Percentiles rank a stretch among this genome's conserved stretches.
phyloP scores from a whole-genome alignment of 2,113 vertebrate species.

The Ptilonorhynchus violaceus region DNA sequence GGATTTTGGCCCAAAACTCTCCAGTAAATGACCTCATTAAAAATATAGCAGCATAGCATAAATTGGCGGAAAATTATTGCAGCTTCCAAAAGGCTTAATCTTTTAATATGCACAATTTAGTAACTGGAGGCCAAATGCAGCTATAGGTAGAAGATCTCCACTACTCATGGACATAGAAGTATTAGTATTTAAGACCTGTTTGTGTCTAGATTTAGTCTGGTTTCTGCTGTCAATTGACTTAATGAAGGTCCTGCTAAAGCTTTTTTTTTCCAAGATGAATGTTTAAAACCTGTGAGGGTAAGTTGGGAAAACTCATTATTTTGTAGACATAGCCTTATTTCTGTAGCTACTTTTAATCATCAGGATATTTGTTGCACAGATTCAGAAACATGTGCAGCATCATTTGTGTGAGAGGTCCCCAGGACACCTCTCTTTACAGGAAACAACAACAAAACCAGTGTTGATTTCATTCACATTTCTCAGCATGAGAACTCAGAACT shows the following conservation, averaged over 20 bases:
- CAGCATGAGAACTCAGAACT: neutral
- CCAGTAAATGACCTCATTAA: conserved; percentile 37
- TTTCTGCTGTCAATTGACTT: neutral
- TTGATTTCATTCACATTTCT: neutral
- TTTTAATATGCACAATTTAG: neutral
- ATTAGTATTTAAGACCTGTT: neutral
- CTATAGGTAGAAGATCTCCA: neutral
- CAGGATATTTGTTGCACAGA: neutral
- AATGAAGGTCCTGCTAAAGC: neutral
- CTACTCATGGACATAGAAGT: neutral
- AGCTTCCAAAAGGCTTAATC: neutral
- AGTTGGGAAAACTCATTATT: neutral
- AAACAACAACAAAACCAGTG: neutral
- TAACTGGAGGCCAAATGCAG: neutral
- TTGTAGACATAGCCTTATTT: neutral
- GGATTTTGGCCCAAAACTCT: conserved; percentile 31
- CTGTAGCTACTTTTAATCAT: neutral
- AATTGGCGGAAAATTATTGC: neutral
- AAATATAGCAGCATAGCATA: neutral
- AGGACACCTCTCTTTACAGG: neutral
- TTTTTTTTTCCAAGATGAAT: neutral
- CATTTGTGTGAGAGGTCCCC: neutral
- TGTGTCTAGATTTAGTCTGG: neutral
- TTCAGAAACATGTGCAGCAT: neutral
- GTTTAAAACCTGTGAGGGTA: neutral